Conservation (phyloP, 92 coral and sea anemone genomes). For the Palythoa grandis region DNA sequence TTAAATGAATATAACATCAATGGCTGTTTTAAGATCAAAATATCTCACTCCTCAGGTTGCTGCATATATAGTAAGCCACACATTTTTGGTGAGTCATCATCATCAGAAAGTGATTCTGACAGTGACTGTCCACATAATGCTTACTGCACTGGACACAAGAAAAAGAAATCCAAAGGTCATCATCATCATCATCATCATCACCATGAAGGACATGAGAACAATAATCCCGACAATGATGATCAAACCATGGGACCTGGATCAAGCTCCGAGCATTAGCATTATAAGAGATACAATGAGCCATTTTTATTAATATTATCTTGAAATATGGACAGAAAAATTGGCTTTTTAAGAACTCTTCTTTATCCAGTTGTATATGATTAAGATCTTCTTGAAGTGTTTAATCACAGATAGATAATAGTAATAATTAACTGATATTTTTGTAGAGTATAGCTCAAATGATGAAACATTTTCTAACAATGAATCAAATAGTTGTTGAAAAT, state of each 20-base stretch:
- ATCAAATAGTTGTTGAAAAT: no score
- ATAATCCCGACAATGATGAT: slow-evolving; percentile 31
- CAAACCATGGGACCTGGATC: slow-evolving; percentile 2
- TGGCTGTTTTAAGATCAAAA: background rate
- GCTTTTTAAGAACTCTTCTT: background rate
- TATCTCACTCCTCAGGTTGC: slow-evolving; percentile 66
- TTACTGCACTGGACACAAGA: slow-evolving; percentile 96
- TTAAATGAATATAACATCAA: no score
- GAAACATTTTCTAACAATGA: no score
- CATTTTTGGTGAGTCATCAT: slow-evolving; percentile 93
- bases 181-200: slow-evolving; percentile 65
- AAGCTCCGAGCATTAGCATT: background rate
- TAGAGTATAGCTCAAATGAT: no score
- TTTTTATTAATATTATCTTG: no score
- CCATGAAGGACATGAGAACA: slow-evolving; percentile 30
- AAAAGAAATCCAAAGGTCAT: slow-evolving; percentile 59
- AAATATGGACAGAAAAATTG: background rate
- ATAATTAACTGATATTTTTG: no score
- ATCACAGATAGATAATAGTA: no score
- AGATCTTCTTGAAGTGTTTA: no score
- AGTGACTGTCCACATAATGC: slow-evolving; percentile 87
- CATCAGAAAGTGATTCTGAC: slow-evolving; percentile 94
- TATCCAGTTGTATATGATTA: background rate
- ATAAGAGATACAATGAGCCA: no score
- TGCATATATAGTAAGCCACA: slow-evolving; percentile 95